Conservation (phyloP, 2,888 invertebrate species). For the Pammene fasciana region DNA sequence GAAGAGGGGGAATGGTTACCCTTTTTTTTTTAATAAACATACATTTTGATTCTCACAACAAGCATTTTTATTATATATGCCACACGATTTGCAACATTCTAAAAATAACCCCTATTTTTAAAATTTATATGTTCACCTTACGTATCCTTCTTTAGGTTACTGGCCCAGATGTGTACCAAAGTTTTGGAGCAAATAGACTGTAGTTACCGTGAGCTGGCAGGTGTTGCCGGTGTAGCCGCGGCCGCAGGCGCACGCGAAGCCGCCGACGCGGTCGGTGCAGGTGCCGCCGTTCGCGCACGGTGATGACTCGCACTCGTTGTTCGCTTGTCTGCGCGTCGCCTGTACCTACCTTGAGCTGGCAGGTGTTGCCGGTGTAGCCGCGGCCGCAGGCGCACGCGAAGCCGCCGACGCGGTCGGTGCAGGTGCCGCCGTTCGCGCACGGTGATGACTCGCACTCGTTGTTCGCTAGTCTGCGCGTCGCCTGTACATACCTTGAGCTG, state of each 20-base stretch:
- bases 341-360: conserved; percentile 84
- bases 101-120: too few species aligned
- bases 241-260: conserved; percentile 86
- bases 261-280: conserved; percentile 88
- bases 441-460: conserved; percentile 90
- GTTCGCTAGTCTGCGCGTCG: conserved; percentile 51
- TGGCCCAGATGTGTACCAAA: too few species aligned
- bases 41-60: too few species aligned
- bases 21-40: too few species aligned
- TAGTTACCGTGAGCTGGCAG: conserved; percentile 86
- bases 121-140: too few species aligned
- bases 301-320: conserved; percentile 89
- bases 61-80: too few species aligned
- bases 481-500: conserved; percentile 86
- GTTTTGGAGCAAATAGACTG: too few species aligned
- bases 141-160: too few species aligned
- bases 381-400: conserved; percentile 87
- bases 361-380: conserved; percentile 87
- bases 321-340: too few species aligned
- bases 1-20: too few species aligned
- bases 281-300: conserved; percentile 89
- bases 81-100: too few species aligned
- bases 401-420: conserved; percentile 88
- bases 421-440: conserved; percentile 88
- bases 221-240: conserved; percentile 87